Conservation (phyloP, 2,113 vertebrate genomes). For the Plecturocebus donacophilus region DNA sequence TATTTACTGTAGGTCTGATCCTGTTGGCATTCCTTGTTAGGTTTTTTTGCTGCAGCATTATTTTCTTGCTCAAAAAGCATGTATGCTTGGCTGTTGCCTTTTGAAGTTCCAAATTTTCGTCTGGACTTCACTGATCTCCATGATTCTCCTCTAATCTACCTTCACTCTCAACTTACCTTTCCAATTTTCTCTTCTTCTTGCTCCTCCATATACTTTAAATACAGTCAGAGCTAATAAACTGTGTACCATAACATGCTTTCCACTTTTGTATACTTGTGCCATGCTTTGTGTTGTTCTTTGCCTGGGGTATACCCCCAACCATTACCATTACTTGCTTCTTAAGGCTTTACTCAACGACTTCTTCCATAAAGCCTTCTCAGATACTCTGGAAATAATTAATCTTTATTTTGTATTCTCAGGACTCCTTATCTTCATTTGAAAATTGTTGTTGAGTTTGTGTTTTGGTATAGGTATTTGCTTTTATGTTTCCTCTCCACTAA, state of each 20-base stretch:
- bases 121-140: background rate
- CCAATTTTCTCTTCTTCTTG: background rate
- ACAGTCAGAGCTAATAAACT: background rate
- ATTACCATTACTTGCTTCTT: background rate
- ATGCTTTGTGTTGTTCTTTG: background rate
- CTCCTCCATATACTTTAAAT: background rate
- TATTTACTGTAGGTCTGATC: background rate
- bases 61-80: constrained; percentile 5
- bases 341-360: background rate
- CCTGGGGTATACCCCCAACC: background rate
- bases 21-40: background rate
- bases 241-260: background rate
- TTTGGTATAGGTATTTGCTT: background rate
- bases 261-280: background rate
- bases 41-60: background rate
- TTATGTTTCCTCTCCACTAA: background rate
- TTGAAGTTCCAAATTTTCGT: background rate
- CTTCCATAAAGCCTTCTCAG: background rate
- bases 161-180: background rate
- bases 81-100: background rate
- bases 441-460: background rate
- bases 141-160: background rate
- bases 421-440: background rate
- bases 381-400: background rate
- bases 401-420: background rate